Percentiles rank a stretch among this genome's conserved stretches.
Conservation (phyloP, 2,113 vertebrate species). For the Bambusicola thoracicus region DNA sequence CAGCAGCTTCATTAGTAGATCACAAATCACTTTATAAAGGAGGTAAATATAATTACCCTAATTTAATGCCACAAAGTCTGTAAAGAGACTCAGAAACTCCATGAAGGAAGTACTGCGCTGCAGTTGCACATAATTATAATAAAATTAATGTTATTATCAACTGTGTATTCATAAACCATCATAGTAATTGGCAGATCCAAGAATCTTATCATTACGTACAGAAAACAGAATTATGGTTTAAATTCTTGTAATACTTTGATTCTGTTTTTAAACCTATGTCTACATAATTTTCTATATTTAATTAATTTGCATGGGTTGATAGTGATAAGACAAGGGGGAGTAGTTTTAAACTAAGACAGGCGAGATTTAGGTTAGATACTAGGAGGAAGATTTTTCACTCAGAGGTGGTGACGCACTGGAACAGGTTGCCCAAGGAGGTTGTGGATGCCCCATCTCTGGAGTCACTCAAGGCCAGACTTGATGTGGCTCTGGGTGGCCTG, state of each 20-base stretch:
- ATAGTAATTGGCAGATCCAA: not conserved
- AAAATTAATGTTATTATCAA: not conserved
- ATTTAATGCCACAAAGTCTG: not conserved
- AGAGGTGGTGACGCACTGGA: too few relatives aligned
- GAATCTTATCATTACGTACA: not conserved
- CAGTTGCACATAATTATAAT: not conserved
- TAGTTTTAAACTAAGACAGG: too few relatives aligned
- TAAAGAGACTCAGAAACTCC: not conserved
- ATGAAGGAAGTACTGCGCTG: not conserved
- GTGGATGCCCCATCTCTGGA: too few relatives aligned
- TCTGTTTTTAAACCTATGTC: not conserved
- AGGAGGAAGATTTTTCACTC: too few relatives aligned
- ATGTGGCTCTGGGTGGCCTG: too few relatives aligned
- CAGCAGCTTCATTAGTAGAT: not conserved
- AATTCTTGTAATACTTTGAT: not conserved
- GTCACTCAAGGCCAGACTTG: too few relatives aligned
- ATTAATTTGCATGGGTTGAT: too few relatives aligned
- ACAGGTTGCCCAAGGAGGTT: too few relatives aligned
- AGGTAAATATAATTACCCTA: not conserved
- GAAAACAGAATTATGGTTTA: not conserved
- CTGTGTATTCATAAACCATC: not conserved
- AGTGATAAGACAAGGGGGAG: too few relatives aligned
- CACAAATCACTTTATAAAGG: not conserved
- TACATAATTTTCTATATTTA: not conserved
- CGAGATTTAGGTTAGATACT: too few relatives aligned